Evolutionary conservation across 2,797 vertebrate species (phyloP).

Genomic region (Cynopterus sphinx): DNA sequence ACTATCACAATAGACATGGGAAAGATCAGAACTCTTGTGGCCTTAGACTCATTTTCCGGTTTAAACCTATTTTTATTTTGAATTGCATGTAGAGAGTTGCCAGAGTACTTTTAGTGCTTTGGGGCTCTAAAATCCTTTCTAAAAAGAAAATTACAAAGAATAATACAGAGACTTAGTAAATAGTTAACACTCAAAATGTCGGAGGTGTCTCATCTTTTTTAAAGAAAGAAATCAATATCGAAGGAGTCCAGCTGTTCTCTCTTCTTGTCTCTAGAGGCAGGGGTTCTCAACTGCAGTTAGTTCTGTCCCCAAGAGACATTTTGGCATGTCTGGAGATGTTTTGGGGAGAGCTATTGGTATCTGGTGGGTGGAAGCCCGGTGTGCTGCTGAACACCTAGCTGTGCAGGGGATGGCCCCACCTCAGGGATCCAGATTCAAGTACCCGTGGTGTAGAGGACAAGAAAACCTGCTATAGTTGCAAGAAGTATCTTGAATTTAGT

Average conservation of each 20-base stretch:
- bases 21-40: neutral
- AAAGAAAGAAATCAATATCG: neutral
- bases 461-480: neutral
- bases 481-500: neutral
- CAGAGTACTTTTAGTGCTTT: neutral
- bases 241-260: neutral
- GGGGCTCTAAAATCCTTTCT: neutral
- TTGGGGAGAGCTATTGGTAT: neutral
- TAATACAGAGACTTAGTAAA: neutral
- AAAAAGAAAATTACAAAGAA: neutral
- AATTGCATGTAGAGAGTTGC: neutral
- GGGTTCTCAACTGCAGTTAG: neutral
- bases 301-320: neutral
- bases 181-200: neutral
- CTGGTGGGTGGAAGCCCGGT: neutral
- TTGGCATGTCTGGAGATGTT: neutral
- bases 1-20: neutral
- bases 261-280: neutral
- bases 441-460: neutral
- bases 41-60: neutral
- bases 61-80: neutral
- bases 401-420: fast-evolving
- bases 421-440: neutral
- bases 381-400: too few species aligned
- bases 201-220: neutral